Evolutionary conservation across 2,888 invertebrate species (phyloP).

Genomic region (Halictus quadricinctus): DNA sequence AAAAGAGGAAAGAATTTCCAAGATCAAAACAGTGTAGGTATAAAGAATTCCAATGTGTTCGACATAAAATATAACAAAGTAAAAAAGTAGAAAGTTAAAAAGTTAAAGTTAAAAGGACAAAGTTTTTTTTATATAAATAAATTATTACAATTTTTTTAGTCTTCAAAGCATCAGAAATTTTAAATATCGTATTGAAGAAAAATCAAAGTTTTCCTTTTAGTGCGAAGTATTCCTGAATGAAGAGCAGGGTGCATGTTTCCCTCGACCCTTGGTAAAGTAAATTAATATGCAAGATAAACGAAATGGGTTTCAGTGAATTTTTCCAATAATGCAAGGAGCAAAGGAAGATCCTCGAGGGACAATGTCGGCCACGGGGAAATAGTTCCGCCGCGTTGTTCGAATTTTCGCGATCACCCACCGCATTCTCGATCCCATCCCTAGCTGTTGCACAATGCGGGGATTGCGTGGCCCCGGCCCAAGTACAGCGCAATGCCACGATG

Average conservation of each 20-base stretch:
- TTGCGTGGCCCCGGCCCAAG: constrained; percentile 50
- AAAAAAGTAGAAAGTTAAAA: too few species aligned
- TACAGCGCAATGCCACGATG: constrained; percentile 46
- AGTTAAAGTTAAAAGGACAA: too few species aligned
- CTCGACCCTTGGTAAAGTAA: background rate
- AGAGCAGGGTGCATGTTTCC: background rate
- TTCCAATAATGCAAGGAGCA: background rate
- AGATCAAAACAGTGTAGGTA: too few species aligned
- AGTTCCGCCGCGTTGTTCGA: background rate
- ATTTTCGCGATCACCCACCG: background rate
- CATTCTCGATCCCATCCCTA: constrained; percentile 18
- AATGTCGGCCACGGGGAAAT: background rate
- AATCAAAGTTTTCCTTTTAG: background rate
- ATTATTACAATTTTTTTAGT: background rate
- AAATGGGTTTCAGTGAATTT: background rate
- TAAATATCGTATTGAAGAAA: background rate
- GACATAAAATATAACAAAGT: background rate
- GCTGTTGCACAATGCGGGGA: constrained; percentile 58
- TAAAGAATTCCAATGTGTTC: too few species aligned
- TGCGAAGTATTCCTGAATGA: background rate
- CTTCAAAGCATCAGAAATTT: background rate
- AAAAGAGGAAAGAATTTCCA: background rate
- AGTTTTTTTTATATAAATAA: too few species aligned
- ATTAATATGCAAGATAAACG: background rate
- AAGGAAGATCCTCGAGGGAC: background rate